Percentiles rank a stretch among this genome's conserved stretches.
Conservation (phyloP, 2,113 vertebrate genomes). For the Acanthisitta chloris region DNA sequence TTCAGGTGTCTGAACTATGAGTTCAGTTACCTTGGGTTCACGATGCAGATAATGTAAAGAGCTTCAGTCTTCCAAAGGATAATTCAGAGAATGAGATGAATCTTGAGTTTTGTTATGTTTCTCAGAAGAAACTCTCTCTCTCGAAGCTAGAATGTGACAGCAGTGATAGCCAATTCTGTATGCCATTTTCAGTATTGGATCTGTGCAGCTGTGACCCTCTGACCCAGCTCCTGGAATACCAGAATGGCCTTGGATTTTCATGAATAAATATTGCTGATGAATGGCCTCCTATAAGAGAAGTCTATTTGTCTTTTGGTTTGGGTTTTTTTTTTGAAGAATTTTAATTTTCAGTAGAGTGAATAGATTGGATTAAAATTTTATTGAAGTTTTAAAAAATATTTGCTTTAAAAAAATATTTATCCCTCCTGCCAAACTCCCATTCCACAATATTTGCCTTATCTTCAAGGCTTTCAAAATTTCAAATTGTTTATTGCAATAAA, state of each 20-base stretch:
- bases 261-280: neutral
- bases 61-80: neutral
- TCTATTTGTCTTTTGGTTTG: neutral
- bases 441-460: neutral
- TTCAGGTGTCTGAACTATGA: neutral
- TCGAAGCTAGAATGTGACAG: neutral
- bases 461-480: neutral
- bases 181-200: neutral
- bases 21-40: neutral
- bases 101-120: neutral
- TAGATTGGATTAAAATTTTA: neutral
- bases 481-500: neutral
- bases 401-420: neutral
- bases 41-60: neutral
- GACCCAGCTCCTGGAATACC: neutral
- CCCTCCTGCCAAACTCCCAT: neutral
- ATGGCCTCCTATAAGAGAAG: neutral
- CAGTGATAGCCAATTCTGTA: neutral
- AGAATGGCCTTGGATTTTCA: neutral
- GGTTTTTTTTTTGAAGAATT: neutral
- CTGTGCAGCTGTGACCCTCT: neutral
- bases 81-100: neutral
- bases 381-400: neutral
- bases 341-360: neutral
- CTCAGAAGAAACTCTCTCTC: neutral